A percentile compares a stretch with the other conserved stretches of the same genome.
Evolutionary conservation across 2,888 invertebrate genomes (phyloP).

Genomic region (Gisinianus flammeolus): DNA sequence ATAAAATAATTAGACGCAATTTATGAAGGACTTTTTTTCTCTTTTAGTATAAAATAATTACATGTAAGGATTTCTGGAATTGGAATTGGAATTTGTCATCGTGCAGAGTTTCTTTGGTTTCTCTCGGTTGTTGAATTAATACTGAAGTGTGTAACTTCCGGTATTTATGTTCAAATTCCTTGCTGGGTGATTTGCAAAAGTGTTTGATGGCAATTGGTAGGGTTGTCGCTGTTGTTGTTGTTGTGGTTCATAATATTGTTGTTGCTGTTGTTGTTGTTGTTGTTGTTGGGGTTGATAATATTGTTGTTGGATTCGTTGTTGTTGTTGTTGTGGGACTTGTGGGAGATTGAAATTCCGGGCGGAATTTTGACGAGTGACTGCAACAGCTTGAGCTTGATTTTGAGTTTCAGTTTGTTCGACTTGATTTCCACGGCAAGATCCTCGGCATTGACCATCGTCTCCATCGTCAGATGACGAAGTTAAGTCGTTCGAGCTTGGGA

Average conservation of each 20-base stretch:
- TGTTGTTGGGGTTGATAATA: slow-evolving; percentile 60
- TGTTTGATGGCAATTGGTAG: slow-evolving; percentile 50
- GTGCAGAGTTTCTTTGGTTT: not conserved
- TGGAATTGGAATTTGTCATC: not conserved
- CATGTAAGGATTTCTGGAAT: too few relatives aligned
- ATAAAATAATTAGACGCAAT: too few relatives aligned
- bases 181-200: slow-evolving; percentile 72
- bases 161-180: slow-evolving; percentile 74
- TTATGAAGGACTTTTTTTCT: too few relatives aligned
- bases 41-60: too few relatives aligned
- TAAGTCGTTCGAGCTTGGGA: not conserved
- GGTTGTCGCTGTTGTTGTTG: slow-evolving; percentile 45
- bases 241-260: slow-evolving; percentile 60
- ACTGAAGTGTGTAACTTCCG: slow-evolving; percentile 80
- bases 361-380: not conserved
- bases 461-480: slow-evolving; percentile 27
- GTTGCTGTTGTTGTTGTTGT: slow-evolving; percentile 62
- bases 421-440: slow-evolving; percentile 26
- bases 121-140: too few relatives aligned
- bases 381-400: slow-evolving; percentile 14
- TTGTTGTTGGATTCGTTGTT: slow-evolving; percentile 59
- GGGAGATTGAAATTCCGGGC: slow-evolving; percentile 60
- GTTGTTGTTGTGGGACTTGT: slow-evolving; percentile 65
- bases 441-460: slow-evolving; percentile 43
- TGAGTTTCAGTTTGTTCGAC: not conserved